Evolutionary conservation across 2,113 vertebrate species (phyloP).

Genomic region (Paratilapia polleni): DNA sequence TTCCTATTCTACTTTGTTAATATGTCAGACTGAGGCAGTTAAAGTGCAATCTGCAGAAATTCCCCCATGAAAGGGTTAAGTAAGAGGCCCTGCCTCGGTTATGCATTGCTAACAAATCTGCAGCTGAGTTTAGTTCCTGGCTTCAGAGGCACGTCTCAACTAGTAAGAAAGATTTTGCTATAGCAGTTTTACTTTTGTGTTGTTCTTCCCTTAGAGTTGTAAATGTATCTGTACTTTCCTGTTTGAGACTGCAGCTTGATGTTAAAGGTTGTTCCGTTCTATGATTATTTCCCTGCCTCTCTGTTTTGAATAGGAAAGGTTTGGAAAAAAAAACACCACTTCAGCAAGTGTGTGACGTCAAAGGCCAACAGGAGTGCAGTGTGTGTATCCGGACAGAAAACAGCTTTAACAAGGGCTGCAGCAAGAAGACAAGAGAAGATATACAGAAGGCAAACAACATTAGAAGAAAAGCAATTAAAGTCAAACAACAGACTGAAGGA

Average conservation of each 20-base stretch:
- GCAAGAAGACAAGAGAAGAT: background rate
- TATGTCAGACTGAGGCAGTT: background rate
- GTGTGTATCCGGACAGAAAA: background rate
- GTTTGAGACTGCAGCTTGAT: background rate
- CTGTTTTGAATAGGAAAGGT: background rate
- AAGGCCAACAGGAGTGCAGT: background rate
- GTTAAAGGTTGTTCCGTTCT: background rate
- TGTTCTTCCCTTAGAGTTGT: background rate
- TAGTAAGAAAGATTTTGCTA: background rate
- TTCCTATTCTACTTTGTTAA: background rate
- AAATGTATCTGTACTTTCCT: background rate
- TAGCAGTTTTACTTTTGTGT: background rate
- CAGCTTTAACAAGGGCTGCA: background rate
- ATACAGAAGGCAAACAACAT: background rate
- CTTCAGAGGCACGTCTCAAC: background rate
- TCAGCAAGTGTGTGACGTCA: background rate
- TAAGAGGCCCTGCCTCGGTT: background rate
- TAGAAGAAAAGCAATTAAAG: background rate
- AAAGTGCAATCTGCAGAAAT: background rate
- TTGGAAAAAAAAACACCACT: background rate
- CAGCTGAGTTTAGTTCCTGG: background rate
- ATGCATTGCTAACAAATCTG: background rate
- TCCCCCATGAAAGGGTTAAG: constrained; percentile 37
- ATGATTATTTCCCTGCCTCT: background rate
- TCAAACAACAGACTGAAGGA: background rate